A percentile compares a stretch with the other conserved stretches of the same genome.
Evolutionary conservation across 2,797 vertebrate genomes (phyloP).

Genomic region (Pseudochromis fuscus): DNA sequence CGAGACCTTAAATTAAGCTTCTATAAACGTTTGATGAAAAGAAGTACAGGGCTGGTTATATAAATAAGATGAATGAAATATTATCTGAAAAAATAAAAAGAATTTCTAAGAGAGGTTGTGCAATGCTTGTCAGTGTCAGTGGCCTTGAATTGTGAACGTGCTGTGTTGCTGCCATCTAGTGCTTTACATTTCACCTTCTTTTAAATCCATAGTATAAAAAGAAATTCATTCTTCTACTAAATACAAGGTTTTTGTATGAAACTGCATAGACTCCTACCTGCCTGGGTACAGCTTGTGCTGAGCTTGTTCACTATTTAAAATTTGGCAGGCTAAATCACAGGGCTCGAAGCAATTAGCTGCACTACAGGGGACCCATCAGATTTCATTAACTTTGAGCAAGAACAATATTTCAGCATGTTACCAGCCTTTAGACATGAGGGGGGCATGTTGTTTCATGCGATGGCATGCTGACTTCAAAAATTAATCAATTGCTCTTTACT

Average conservation of each 20-base stretch:
- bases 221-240: neutral
- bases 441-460: conserved; percentile 6
- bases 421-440: conserved; percentile 1
- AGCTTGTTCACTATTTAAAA: conserved; percentile 7
- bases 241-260: neutral
- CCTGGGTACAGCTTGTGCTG: neutral
- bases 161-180: conserved; percentile 81
- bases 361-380: conserved; percentile 27
- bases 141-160: conserved; percentile 11
- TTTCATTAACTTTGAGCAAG: conserved; percentile 25
- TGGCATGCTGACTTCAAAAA: conserved; percentile 25
- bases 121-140: neutral
- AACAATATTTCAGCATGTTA: conserved; percentile 32
- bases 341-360: conserved; percentile 33
- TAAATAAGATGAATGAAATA: neutral
- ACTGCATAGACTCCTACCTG: conserved; percentile 10
- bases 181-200: conserved; percentile 26
- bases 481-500: conserved; percentile 9
- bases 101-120: neutral
- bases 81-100: neutral
- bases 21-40: neutral
- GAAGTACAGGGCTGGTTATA: neutral
- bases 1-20: neutral
- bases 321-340: conserved; percentile 1
- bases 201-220: neutral